These are phyloP conservation scores for Pelobates cultripes DNA, from an alignment of 2,797 vertebrate species.

Conservation along the genomic window DNA sequence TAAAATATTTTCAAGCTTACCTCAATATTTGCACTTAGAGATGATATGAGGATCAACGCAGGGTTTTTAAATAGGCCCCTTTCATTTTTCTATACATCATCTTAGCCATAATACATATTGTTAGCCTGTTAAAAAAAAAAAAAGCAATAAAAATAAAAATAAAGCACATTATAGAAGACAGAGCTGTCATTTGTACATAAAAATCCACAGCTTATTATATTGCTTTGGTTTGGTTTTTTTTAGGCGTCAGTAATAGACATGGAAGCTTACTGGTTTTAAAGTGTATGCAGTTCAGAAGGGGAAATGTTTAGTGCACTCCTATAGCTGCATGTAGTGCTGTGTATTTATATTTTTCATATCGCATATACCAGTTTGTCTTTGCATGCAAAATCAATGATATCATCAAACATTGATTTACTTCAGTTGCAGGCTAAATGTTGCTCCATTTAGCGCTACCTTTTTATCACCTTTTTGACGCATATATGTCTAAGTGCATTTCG, in stretches of 20 bases:
- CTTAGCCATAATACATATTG: too few species aligned
- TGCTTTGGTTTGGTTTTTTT: too few species aligned
- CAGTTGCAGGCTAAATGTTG: conserved; percentile 59
- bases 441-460: conserved; percentile 62
- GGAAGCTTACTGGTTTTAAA: background rate
- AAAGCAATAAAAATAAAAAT: too few species aligned
- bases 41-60: too few species aligned
- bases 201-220: background rate
- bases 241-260: too few species aligned
- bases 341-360: conserved; percentile 46
- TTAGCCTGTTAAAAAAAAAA: too few species aligned
- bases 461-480: background rate
- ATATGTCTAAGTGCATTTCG: background rate
- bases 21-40: too few species aligned
- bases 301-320: background rate
- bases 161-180: too few species aligned
- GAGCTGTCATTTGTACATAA: background rate
- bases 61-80: too few species aligned
- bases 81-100: too few species aligned
- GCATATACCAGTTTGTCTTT: conserved; percentile 51
- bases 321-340: conserved; percentile 62
- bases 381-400: conserved; percentile 62
- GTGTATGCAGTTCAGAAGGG: background rate
- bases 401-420: conserved; percentile 55
- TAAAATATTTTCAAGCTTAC: too few species aligned